Base-by-base conservation (phyloP, 1,140 invertebrate species). In the Helicoverpa zea region DNA sequence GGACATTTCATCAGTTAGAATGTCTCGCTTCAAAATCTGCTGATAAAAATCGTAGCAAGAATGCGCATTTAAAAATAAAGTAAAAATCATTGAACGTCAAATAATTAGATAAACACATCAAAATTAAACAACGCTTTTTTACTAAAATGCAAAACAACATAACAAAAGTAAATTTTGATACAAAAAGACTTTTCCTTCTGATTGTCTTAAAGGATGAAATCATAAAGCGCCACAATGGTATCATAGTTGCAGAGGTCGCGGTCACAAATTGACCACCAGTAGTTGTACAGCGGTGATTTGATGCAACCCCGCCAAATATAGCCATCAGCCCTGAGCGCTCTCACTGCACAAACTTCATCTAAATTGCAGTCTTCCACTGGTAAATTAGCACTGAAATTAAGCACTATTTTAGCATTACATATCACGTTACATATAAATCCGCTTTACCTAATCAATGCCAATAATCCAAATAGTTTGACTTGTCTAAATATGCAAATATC, bases 221-320 rank as follows among this genome's bases (percentile, higher is more conserved):
- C 89, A 63, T 89, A 90, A 35, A 91, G 76, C 13, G 86, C 87
- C 13, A 87, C 58, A 56, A 88, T 49, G 16, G 58, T 79, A 52
- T 91, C 89, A 72, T 89, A 87, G 74, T 93, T 93, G 83, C 91
- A 93, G 1, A 90, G 79, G 81, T 92, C 89, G 12, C 49, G 86
- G 29, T 91, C 87, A 70, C 92, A 93, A 14, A 92, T 63, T 10
- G 77, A 76, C 87, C 87, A 92, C 87, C 88, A 92, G 68, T 94
- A 90, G 78, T 94, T 93, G 72, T 89, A 94, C 12, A 90, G 82
- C 3, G 91, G 91, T 4, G 54, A 75, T 29, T 84, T 82, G 2
- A 90, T 30, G 81, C 92, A 93, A 16, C 91, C 92, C 16, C 92
- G 87, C 90, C 91, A 91, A 12, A 93, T 77, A 58, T 91, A 93